Base-by-base conservation (phyloP, 2,113 vertebrate genomes). In the Eudyptes chrysolophus region DNA sequence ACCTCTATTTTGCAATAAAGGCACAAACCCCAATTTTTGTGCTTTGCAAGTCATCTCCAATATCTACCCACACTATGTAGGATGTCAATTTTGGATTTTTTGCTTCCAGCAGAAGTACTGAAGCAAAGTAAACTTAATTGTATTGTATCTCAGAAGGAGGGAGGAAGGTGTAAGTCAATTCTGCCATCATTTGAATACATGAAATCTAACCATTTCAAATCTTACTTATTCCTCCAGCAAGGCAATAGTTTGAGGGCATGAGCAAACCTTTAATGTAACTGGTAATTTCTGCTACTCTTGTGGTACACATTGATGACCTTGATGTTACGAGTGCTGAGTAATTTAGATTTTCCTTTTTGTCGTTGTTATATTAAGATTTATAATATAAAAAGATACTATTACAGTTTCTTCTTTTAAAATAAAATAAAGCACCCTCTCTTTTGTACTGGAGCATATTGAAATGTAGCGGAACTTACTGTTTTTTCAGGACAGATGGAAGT, bases 401-500 rank as follows among this genome's bases (percentile, higher is more conserved):
- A 27, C 3, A 36, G 5, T 70, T 84, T 68, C 8, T 69, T 72
- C 7, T 61, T 61, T 62, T 5, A 7, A 5, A 26, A 38, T 34
- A 55, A 65, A 40, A 10, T 1, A 72, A 24, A 34, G 10, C 10
- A 20, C 4, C 8, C 11, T 70, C 2, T 57, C 11, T 46, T 29
- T 10, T 66, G 8, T 76, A 40, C 32, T 79, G 38, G 46, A 71
- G 12, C 7, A 3, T 54, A 70, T 46, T 94, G 70, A 86, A 92
- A 27, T 87, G 21, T 58, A 6, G 0, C 2, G 38, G 44, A 71
- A 94, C 36, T 78, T 75, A 3, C 32, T 93, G 60, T 89, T 97
- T 89, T 95, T 97, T 90, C 48, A 99, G 99, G 98, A 99, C 98
- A 71, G 99, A 99, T 97, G 99, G 99, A 70, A 99, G 99, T 97